These are phyloP conservation scores for Copsychus sechellarum DNA, from an alignment of 2,113 vertebrate genomes.

Conservation along the genomic window DNA sequence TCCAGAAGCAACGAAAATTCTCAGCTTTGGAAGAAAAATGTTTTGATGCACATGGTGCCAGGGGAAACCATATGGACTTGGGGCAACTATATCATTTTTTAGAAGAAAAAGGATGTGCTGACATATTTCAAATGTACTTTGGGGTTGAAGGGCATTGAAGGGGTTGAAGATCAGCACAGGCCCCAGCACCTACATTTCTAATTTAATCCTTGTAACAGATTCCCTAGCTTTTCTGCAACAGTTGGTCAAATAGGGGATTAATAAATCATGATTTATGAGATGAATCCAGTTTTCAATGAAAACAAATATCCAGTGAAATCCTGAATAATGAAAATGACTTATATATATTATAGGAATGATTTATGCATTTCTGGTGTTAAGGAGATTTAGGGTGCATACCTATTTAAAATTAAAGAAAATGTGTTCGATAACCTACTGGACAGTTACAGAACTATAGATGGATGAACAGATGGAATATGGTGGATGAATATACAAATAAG, in stretches of 20 bases:
- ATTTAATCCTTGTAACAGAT: not conserved
- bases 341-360: not conserved
- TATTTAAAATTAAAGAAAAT: not conserved
- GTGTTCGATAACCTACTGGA: not conserved
- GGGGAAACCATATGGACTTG: constrained; percentile 95
- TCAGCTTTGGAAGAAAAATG: constrained; percentile 87
- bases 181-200: not conserved
- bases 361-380: not conserved
- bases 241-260: not conserved
- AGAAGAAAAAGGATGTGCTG: constrained; percentile 83
- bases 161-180: not conserved
- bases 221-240: not conserved
- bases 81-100: constrained; percentile 94
- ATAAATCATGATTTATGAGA: not conserved
- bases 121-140: constrained; percentile 89
- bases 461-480: not conserved
- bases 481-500: not conserved
- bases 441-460: not conserved
- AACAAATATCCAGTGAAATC: not conserved
- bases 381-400: not conserved
- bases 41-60: constrained; percentile 86
- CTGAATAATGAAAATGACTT: not conserved
- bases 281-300: not conserved
- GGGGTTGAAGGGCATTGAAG: constrained; percentile 78
- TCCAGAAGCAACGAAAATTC: constrained; percentile 79